phyloP scores from a whole-genome alignment of 2,797 vertebrate genomes.

The Acipenser ruthenus region DNA sequence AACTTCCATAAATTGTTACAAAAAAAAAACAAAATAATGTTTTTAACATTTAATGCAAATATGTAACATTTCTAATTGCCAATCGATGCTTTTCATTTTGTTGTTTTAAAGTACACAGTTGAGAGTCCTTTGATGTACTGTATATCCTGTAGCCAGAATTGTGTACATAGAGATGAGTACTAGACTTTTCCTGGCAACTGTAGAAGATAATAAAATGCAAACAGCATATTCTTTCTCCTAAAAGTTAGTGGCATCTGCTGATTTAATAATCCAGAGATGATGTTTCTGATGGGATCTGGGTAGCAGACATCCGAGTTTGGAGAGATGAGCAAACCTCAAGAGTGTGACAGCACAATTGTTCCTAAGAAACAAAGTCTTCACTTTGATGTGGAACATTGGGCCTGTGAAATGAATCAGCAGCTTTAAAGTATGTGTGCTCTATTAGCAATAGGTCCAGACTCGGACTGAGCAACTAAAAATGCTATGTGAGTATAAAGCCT shows the following conservation, averaged over 20 bases:
- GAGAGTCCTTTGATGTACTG: no score
- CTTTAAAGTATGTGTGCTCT: conserved; percentile 12
- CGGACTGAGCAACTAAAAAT: background rate
- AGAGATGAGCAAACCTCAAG: conserved; percentile 72
- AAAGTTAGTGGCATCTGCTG: conserved; percentile 55
- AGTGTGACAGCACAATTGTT: conserved; percentile 85
- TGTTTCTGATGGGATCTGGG: conserved; percentile 59
- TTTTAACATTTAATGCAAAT: no score
- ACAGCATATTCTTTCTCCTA: conserved; percentile 20
- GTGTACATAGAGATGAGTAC: no score
- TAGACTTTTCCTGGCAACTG: conserved; percentile 9
- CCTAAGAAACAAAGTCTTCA: conserved; percentile 84
- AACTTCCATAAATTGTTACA: no score
- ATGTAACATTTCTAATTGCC: no score
- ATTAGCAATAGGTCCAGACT: background rate
- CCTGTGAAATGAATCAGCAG: conserved; percentile 46
- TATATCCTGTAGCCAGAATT: no score
- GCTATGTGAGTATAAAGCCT: background rate
- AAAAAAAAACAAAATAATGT: no score
- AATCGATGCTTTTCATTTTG: no score
- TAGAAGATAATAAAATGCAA: conserved; percentile 6
- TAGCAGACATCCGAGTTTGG: conserved; percentile 48
- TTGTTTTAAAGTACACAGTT: no score
- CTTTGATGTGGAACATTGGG: conserved; percentile 82
- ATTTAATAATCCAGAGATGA: conserved; percentile 66